A percentile compares a stretch with the other conserved stretches of the same genome.
These are phyloP conservation scores for Masticophis lateralis DNA, from an alignment of 2,797 vertebrate species.

Conservation along the genomic window DNA sequence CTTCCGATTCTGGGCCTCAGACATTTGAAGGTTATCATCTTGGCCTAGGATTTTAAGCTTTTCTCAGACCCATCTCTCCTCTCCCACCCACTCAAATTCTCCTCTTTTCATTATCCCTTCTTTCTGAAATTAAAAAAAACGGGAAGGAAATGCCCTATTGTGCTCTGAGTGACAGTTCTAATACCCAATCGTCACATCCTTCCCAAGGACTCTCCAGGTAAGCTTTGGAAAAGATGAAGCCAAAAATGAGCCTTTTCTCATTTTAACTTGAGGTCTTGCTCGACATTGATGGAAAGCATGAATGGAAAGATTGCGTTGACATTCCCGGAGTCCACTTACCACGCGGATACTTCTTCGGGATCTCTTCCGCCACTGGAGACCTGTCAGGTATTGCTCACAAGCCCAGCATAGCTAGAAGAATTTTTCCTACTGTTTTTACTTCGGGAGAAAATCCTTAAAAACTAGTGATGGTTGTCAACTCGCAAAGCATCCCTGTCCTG, in stretches of 20 bases:
- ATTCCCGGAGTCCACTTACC: slow-evolving; percentile 87
- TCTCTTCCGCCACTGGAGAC: slow-evolving; percentile 89
- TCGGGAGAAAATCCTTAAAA: neutral
- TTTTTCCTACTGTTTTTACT: neutral
- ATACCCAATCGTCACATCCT: neutral
- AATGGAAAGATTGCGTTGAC: slow-evolving; percentile 96
- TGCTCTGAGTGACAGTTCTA: neutral
- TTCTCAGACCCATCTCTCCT: neutral
- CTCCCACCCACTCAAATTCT: neutral
- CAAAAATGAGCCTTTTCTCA: neutral
- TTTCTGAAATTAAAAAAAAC: neutral
- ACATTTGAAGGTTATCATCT: too few species aligned
- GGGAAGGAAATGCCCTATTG: neutral
- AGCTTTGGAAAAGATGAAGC: rapidly evolving
- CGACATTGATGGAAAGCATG: slow-evolving; percentile 91
- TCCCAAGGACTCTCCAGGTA: too few species aligned
- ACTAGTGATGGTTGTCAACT: too few species aligned
- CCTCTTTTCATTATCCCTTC: neutral
- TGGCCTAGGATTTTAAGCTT: neutral
- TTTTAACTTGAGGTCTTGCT: slow-evolving; percentile 82
- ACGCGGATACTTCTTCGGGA: slow-evolving; percentile 88
- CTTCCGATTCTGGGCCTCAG: too few species aligned
- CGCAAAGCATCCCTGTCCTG: too few species aligned
- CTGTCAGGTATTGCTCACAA: slow-evolving; percentile 80
- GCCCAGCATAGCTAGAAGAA: neutral